These are phyloP conservation scores for Caenorhabditis tropicalis DNA, from an alignment of 1,140 invertebrate species.

Conservation along the genomic window DNA sequence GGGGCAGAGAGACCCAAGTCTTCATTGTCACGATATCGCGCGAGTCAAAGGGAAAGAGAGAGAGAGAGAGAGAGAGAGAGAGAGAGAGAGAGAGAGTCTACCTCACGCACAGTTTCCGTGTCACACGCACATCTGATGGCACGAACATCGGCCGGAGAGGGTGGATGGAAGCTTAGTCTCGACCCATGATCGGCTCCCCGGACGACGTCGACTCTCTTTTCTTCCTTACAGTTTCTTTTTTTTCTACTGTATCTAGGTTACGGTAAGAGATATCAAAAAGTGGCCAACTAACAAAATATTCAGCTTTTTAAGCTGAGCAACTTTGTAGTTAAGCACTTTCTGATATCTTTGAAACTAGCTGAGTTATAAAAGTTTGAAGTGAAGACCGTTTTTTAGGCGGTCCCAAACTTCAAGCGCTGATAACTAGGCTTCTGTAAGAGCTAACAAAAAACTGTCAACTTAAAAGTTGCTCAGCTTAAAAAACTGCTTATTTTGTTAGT, in stretches of 20 bases:
- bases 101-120: slow-evolving; percentile 43
- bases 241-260: not conserved
- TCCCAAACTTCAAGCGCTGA: too few relatives aligned
- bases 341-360: not conserved
- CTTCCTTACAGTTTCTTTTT: not conserved
- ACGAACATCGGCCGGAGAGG: not conserved
- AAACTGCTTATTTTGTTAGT: too few relatives aligned
- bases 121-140: slow-evolving; percentile 44
- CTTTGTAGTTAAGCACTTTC: not conserved
- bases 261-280: not conserved
- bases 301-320: not conserved
- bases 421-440: too few relatives aligned
- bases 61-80: not conserved
- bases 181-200: not conserved
- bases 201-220: not conserved
- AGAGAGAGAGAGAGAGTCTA: slow-evolving; percentile 2
- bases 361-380: not conserved
- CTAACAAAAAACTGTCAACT: too few relatives aligned
- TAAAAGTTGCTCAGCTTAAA: too few relatives aligned
- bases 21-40: slow-evolving; percentile 36
- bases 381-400: too few relatives aligned
- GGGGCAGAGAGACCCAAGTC: not conserved
- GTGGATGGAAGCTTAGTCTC: not conserved
- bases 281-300: not conserved
- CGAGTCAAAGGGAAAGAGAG: not conserved